Evolutionary conservation across 1,140 invertebrate genomes (phyloP).

Genomic region (Danaus melanippus): DNA sequence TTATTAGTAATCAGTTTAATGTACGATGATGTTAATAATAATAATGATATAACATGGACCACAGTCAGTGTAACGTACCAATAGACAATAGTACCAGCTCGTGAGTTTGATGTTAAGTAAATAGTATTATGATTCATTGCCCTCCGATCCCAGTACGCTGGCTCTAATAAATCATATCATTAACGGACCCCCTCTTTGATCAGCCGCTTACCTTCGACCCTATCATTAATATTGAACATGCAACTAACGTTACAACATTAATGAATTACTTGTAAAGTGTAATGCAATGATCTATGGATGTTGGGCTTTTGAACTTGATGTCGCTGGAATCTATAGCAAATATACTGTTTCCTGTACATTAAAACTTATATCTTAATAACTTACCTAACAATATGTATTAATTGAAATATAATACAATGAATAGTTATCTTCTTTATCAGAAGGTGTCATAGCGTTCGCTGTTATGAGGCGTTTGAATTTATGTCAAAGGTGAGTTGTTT

Average conservation of each 20-base stretch:
- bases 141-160: slow-evolving; percentile 13
- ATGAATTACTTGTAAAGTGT: slow-evolving; percentile 42
- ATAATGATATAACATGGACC: no score
- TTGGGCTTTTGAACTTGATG: background rate
- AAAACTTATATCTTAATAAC: no score
- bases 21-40: slow-evolving; percentile 41
- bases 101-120: slow-evolving; percentile 43
- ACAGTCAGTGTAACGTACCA: no score
- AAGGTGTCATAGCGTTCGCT: no score
- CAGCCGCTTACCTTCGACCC: slow-evolving; percentile 61
- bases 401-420: no score
- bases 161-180: slow-evolving; percentile 27
- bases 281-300: background rate
- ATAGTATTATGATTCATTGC: slow-evolving; percentile 35
- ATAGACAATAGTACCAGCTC: slow-evolving; percentile 12
- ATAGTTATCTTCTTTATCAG: no score
- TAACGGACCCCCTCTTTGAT: slow-evolving; percentile 46
- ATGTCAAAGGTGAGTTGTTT: no score
- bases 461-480: no score
- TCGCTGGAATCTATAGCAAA: slow-evolving; percentile 4
- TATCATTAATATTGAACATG: slow-evolving; percentile 44
- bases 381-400: no score
- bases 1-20: no score
- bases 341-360: background rate
- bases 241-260: slow-evolving; percentile 35